Base-by-base conservation (phyloP, 1,140 invertebrate genomes). In the Papilio dardanus region DNA sequence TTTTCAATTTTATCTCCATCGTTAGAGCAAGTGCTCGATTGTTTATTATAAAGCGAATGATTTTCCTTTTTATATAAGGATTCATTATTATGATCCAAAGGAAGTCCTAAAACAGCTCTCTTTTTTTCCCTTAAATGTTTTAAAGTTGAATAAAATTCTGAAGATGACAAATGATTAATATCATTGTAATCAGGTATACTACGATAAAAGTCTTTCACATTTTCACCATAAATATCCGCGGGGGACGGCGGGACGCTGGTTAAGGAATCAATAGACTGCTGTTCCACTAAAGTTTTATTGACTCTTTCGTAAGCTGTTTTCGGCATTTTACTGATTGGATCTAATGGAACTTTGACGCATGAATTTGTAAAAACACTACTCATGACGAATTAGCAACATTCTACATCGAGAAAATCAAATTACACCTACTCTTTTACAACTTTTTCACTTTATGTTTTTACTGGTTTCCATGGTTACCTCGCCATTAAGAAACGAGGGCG, bases 171-270 rank as follows among this genome's bases (percentile, higher is more conserved):
- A 92, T 96, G 95, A 85, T 96, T 94, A 14, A 96, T 91, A 54
- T 96, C 96, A 46, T 94, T 94, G 78, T 96, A 96, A 81, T 96
- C 95, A 4, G 96, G 96, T 81, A 96, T 96, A 74, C 95, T 96
- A 35, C 94, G 93, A 40, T 95, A 94, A 86, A 96, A 96, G 42
- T 96, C 94, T 65, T 96, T 87, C 77, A 96, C 94, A 58, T 94
- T 95, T 58, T 95, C 94, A 7, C 94, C 85, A 65, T 93, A 83
- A 12, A 86, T 40, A 58, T 92, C 85, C 4, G 79, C 79, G 76
- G 74, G 87, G 77, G 76, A 81, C 19, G 83, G 75, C 3, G 87
- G 89, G 65, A 79, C 85, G 24, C 77, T 91, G 21, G 80, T 87
- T 24, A 79, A 77, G 4, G 88, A 91, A 84, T 92, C 88, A 40